Conservation (phyloP, 1,140 invertebrate species). For the Aphis craccivora region DNA sequence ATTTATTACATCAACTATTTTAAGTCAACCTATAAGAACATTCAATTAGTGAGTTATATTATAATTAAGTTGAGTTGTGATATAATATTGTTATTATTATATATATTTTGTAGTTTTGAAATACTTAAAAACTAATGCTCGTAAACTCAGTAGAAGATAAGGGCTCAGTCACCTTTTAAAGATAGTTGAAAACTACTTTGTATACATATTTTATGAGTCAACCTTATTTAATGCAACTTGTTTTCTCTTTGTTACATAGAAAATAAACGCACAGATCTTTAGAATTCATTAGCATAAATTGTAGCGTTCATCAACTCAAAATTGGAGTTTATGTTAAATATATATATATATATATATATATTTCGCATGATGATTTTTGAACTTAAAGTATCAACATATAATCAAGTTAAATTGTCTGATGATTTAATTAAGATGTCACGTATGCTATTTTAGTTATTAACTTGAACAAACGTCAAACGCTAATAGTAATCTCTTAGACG, state of each 20-base stretch:
- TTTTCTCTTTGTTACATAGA: neutral
- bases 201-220: conserved; percentile 38
- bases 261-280: conserved; percentile 13
- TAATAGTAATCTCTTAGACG: neutral
- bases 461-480: neutral
- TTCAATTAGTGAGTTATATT: neutral
- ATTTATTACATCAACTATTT: neutral
- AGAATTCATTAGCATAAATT: neutral
- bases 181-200: conserved; percentile 17
- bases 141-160: neutral
- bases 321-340: neutral
- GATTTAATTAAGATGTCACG: neutral
- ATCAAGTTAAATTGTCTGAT: neutral
- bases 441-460: neutral
- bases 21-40: neutral
- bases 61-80: neutral
- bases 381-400: neutral
- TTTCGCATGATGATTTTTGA: neutral
- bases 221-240: neutral
- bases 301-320: neutral
- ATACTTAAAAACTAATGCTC: neutral
- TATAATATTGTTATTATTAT: neutral
- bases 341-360: neutral
- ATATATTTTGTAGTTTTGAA: neutral
- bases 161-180: neutral